Evolutionary conservation across 1,140 invertebrate genomes (phyloP), one percentile per base, ranked within the genome.

Genomic region (Nixonia krombeini): DNA sequence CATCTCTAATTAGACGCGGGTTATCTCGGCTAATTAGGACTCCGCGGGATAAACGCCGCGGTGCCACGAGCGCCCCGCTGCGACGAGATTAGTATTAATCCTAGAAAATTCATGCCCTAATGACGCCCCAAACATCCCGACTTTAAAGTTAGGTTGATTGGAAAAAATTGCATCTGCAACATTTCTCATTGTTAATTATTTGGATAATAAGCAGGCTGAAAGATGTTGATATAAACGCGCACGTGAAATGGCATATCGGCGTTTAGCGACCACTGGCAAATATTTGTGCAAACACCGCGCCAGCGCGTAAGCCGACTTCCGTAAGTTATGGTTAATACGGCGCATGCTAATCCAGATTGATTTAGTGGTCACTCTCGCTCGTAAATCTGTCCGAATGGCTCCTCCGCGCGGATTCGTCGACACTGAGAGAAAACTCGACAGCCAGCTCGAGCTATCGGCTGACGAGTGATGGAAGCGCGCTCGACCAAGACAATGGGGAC

Each of bases 281-380:
- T 9, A 31, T 8, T 9, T 38, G n/a, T n/a, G 21, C 49, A 37
- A 40, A 44, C 51, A 45, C 62, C 41, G 44, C 35, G 35, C n/a
- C n/a, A 42, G 47, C 51, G 45, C 61, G 61, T 55, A 53, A 57
- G 56, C 47, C 38, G 51, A 65, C 52, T 66, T 44, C 35, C 29
- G 61, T 80, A 79, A 76, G 69, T 76, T 78, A 78, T 76, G 75
- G 70, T 72, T 79, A 80, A 78, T 80, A 65, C 78, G 59, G 50
- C 49, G 71, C 78, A 81, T 81, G 78, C 73, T 79, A 81, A 79
- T 81, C 73, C 74, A 72, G 72, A 80, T 81, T 79, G 78, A 81
- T 81, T 80, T 80, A 81, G 69, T 73, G 69, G 70, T 61, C 61
- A 65, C 47, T 62, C 57, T 44, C 40, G 61, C 38, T 55, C 78